A percentile compares a stretch with the other conserved stretches of the same genome.
Conservation (phyloP, 1,140 invertebrate species). For the Camponotus vicinus region DNA sequence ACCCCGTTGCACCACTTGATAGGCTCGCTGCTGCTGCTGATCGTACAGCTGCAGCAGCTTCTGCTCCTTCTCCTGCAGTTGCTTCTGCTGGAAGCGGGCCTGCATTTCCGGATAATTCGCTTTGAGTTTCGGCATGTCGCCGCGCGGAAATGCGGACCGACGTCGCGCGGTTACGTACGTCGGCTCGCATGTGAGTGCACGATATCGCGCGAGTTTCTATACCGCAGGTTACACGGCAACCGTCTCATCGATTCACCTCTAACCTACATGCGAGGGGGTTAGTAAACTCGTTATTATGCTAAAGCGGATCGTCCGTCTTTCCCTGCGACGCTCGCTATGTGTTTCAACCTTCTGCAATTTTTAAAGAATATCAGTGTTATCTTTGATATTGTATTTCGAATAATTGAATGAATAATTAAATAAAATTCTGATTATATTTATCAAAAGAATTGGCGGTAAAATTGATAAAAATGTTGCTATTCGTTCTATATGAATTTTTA, state of each 20-base stretch:
- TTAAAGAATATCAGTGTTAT: background rate
- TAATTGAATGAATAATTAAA: background rate
- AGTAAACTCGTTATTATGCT: conserved; percentile 78
- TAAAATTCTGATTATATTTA: background rate
- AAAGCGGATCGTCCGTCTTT: conserved; percentile 47
- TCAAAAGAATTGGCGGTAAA: background rate
- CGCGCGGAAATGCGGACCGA: conserved; percentile 50
- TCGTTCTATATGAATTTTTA: background rate
- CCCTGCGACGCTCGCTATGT: background rate
- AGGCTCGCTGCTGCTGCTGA: conserved; percentile 89
- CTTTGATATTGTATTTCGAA: background rate
- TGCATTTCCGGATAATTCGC: conserved; percentile 77
- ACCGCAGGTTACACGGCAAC: conserved; percentile 61
- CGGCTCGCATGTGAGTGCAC: conserved; percentile 42
- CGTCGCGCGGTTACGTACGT: conserved; percentile 45
- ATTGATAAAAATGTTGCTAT: background rate
- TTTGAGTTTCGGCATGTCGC: conserved; percentile 52
- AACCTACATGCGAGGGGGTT: conserved; percentile 79
- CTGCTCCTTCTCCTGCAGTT: conserved; percentile 91
- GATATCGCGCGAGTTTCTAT: conserved; percentile 45
- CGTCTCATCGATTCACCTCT: conserved; percentile 80
- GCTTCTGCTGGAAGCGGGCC: conserved; percentile 91
- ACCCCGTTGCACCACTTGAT: conserved; percentile 88
- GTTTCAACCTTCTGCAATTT: background rate
- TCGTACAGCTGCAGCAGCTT: conserved; percentile 91